Evolutionary conservation across 1,140 invertebrate genomes (phyloP), one percentile per base, ranked within the genome.

Genomic region (Belonocnema kinseyi): DNA sequence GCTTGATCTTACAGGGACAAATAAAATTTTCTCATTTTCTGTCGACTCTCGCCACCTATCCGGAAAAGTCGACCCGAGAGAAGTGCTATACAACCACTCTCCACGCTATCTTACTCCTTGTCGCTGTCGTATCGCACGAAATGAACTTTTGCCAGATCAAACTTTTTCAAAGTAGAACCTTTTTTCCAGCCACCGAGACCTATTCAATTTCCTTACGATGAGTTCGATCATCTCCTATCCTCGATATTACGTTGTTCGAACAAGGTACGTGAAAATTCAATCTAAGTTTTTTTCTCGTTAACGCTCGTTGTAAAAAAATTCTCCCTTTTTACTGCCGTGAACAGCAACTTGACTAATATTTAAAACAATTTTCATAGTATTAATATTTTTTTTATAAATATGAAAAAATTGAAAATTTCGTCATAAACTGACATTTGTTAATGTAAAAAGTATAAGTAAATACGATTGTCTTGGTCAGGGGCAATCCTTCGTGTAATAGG

Each of bases 21-120:
- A 88, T 89, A 89, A 88, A 89, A 86, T 89, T 89, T 87, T 85
- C 83, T 86, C 85, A 84, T 86, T 89, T 87, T 87, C 85, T 77
- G 81, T 78, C 72, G 73, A 72, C 72, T 52, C 77, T 71, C 73
- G 58, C 58, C 58, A 61, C 76, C 74, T 81, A 76, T 75, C 77
- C 71, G 72, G 80, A 80, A 84, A 85, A 86, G 84, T 85, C 82
- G 85, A 87, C 86, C 82, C 81, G 70, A 72, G 81, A 82, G 82
- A 86, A 77, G 77, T 82, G 79, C 81, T 81, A 83, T 73, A 81
- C 61, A 70, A 54, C 72, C 73, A 61, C 74, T 52, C 75, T 53
- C 58, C 50, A 6, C 74, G 33, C 61, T 33, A 12, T 50, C 40
- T 46, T 46, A 10, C 40, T 46, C 33, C 17, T 33, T 53, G 61